A percentile compares a stretch with the other conserved stretches of the same genome.
phyloP scores from a whole-genome alignment of 2,113 vertebrate species.

The Ardeotis arabs region DNA sequence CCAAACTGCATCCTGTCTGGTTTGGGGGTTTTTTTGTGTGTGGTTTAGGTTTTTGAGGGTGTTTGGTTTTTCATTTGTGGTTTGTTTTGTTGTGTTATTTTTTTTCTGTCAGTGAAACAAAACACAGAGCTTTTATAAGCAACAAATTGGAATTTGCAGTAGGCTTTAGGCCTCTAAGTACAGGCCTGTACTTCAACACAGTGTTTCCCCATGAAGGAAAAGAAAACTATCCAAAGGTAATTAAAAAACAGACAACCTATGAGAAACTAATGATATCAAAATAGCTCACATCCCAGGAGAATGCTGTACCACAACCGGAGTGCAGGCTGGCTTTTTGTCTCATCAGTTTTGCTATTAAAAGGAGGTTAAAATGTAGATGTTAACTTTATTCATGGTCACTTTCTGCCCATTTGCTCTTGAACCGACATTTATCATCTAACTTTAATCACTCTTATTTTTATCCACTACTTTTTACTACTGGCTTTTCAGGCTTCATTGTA shows the following conservation, averaged over 20 bases:
- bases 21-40: not conserved
- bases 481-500: not conserved
- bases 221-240: not conserved
- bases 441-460: not conserved
- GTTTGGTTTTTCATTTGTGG: not conserved
- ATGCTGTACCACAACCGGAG: not conserved
- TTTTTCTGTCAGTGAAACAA: not conserved
- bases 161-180: not conserved
- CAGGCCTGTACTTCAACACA: not conserved
- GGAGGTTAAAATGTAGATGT: not conserved
- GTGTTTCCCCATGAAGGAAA: not conserved
- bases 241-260: not conserved
- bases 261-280: not conserved
- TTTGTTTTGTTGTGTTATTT: not conserved
- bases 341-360: not conserved
- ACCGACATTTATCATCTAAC: not conserved
- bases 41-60: not conserved
- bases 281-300: not conserved
- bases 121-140: not conserved
- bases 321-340: not conserved
- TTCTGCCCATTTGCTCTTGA: not conserved
- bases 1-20: not conserved
- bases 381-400: not conserved
- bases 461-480: not conserved
- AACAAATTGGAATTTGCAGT: not conserved